A percentile compares a stretch with the other conserved stretches of the same genome.
Evolutionary conservation across 92 coral and sea anemone genomes (phyloP).

Genomic region (Epizoanthus rinbou): DNA sequence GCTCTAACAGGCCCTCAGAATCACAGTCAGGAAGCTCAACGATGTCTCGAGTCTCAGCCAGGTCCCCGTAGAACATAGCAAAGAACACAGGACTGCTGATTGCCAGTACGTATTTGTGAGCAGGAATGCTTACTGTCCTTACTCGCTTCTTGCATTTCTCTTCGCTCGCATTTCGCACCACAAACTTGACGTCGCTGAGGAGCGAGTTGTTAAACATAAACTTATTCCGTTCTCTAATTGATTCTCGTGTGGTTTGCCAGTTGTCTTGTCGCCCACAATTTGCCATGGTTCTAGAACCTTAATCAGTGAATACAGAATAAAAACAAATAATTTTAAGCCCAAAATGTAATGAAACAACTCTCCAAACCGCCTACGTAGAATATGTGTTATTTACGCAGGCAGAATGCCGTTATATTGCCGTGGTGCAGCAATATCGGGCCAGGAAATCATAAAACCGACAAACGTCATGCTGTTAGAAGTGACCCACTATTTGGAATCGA

Average conservation of each 20-base stretch:
- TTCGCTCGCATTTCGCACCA: conserved; percentile 28
- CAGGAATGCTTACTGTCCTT: conserved; percentile 46
- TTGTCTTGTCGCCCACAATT: neutral
- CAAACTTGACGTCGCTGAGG: conserved; percentile 58
- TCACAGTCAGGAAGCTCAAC: conserved; percentile 57
- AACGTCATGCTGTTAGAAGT: too few relatives aligned
- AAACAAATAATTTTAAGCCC: too few relatives aligned
- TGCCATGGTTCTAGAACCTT: too few relatives aligned
- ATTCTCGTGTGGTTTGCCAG: conserved; percentile 53
- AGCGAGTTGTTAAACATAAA: conserved; percentile 51
- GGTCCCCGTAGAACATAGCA: conserved; percentile 61
- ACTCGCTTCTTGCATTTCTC: neutral
- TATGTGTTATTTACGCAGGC: too few relatives aligned
- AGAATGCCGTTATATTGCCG: too few relatives aligned
- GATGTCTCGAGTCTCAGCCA: conserved; percentile 49
- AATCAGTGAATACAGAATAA: too few relatives aligned
- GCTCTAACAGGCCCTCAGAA: conserved; percentile 52
- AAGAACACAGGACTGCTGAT: conserved; percentile 62
- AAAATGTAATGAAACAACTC: too few relatives aligned
- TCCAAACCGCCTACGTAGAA: too few relatives aligned
- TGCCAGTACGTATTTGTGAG: conserved; percentile 62
- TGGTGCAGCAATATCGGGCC: too few relatives aligned
- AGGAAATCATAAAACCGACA: too few relatives aligned
- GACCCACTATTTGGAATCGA: too few relatives aligned
- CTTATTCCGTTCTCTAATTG: conserved; percentile 48